Conservation (phyloP, 2,888 invertebrate genomes). For the Eilema griseolum region DNA sequence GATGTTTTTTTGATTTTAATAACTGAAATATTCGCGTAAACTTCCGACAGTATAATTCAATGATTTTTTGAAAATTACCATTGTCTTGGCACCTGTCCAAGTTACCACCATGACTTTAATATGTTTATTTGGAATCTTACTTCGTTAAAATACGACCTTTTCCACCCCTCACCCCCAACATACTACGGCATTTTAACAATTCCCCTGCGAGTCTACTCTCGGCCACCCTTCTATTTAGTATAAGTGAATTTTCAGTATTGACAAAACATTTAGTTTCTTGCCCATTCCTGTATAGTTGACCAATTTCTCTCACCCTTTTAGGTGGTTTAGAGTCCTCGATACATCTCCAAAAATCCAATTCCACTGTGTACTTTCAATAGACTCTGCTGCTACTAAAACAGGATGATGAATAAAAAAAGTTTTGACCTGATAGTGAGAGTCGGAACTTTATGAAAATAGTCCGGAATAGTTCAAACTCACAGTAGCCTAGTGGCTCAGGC, state of each 20-base stretch:
- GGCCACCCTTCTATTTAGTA: conserved; percentile 23
- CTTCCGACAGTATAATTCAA: no score
- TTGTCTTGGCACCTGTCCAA: conserved; percentile 11
- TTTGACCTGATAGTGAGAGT: no score
- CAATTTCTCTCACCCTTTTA: background rate
- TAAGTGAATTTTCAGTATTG: conserved; percentile 17
- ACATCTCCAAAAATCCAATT: background rate
- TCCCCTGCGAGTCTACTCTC: background rate
- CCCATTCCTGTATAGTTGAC: background rate
- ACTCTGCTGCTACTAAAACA: no score
- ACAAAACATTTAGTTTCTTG: background rate
- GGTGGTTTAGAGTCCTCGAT: no score
- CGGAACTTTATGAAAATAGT: no score
- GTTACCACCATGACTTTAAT: conserved; percentile 17
- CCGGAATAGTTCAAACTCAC: no score
- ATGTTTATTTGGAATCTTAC: conserved; percentile 26
- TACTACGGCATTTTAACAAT: conserved; percentile 35
- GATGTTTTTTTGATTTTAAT: no score
- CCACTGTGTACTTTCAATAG: no score
- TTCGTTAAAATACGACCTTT: conserved; percentile 37
- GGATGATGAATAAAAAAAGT: no score
- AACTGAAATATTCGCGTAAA: no score
- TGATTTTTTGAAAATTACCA: background rate
- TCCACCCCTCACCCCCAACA: conserved; percentile 30
- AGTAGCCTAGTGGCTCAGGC: no score